A percentile compares a stretch with the other conserved stretches of the same genome.
Evolutionary conservation across 2,113 vertebrate species (phyloP).

Genomic region (Dascyllus trimaculatus): DNA sequence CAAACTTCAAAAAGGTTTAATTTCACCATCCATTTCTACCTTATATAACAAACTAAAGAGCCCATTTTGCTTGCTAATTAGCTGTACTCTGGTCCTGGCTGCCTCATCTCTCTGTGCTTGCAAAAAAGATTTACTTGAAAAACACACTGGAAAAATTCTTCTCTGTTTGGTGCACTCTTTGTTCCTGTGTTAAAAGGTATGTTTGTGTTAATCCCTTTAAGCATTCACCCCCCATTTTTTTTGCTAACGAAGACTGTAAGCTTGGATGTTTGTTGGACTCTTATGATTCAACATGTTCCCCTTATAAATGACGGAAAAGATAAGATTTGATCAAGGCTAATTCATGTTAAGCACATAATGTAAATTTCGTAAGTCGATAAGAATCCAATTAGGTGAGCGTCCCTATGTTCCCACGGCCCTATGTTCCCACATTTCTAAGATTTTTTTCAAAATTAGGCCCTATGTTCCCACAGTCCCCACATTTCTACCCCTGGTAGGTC

Average conservation of each 20-base stretch:
- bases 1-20: not conserved
- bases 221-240: not conserved
- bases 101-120: constrained; percentile 4
- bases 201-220: not conserved
- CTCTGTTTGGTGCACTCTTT: not conserved
- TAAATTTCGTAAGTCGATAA: too few species aligned
- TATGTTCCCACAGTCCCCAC: too few species aligned
- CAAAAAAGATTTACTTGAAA: constrained; percentile 2
- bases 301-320: too few species aligned
- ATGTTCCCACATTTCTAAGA: too few species aligned
- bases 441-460: too few species aligned
- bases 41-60: constrained; percentile 19
- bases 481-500: too few species aligned
- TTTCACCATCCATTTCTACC: not conserved
- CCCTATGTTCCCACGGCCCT: too few species aligned
- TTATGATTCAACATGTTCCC: too few species aligned
- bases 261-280: not conserved
- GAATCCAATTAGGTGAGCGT: too few species aligned
- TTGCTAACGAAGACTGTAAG: not conserved
- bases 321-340: too few species aligned
- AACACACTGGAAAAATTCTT: not conserved
- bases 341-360: too few species aligned
- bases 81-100: constrained; percentile 10
- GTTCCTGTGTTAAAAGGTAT: not conserved
- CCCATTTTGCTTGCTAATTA: constrained; percentile 26